These are phyloP conservation scores for Alaudala cheleensis DNA, from an alignment of 2,113 vertebrate species.

Conservation along the genomic window DNA sequence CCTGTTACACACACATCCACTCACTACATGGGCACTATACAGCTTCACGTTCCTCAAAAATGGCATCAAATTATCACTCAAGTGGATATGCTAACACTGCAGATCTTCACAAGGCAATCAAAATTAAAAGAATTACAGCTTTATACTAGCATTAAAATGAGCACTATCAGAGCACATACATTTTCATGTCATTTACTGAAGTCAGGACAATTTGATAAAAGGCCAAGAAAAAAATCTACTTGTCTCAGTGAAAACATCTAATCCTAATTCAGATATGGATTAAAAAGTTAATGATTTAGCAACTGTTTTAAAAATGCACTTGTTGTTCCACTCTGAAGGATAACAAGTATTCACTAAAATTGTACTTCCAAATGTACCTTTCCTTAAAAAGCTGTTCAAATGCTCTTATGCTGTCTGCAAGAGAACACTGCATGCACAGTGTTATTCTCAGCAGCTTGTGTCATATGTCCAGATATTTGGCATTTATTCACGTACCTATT, in stretches of 20 bases:
- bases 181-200: neutral
- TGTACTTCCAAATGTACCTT: neutral
- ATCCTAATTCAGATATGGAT: neutral
- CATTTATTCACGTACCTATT: neutral
- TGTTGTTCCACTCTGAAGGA: neutral
- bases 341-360: neutral
- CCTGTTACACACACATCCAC: rapidly evolving
- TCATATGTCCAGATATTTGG: constrained; percentile 51
- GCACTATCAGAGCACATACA: neutral
- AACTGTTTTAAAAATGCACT: constrained; percentile 3
- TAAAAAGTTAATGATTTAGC: neutral
- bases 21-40: neutral
- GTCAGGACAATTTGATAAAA: neutral
- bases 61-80: neutral
- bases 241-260: neutral
- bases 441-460: constrained; percentile 53
- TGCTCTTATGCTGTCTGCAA: neutral
- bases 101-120: neutral
- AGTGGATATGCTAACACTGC: neutral
- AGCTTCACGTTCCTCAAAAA: neutral
- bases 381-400: constrained; percentile 57
- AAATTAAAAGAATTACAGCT: neutral
- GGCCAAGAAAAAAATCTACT: neutral
- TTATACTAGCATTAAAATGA: neutral
- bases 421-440: neutral